Evolutionary conservation across 2,888 invertebrate species (phyloP).

Genomic region (Entomobrya multifasciata): DNA sequence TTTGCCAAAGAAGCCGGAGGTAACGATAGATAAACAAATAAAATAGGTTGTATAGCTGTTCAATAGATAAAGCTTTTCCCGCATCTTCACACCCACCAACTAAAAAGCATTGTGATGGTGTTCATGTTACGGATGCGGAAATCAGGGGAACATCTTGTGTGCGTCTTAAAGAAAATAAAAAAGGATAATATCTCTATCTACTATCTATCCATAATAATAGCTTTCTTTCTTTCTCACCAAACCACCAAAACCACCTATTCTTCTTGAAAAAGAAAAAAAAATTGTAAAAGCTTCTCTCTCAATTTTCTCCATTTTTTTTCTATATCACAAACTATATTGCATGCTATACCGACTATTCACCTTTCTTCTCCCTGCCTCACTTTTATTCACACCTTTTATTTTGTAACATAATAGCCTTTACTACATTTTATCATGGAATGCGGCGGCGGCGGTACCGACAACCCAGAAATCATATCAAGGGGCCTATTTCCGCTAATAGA

Average conservation of each 20-base stretch:
- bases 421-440: slow-evolving; percentile 68
- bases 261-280: too few relatives aligned
- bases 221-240: too few relatives aligned
- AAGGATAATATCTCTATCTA: not conserved
- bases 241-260: slow-evolving; percentile 1
- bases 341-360: too few relatives aligned
- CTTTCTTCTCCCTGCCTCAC: slow-evolving; percentile 37
- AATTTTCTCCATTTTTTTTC: not conserved
- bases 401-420: slow-evolving; percentile 15
- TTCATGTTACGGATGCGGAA: too few relatives aligned
- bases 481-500: slow-evolving; percentile 79
- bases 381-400: slow-evolving; percentile 5
- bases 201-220: slow-evolving; percentile 7
- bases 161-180: slow-evolving; percentile 26
- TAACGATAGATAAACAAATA: slow-evolving; percentile 42
- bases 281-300: too few relatives aligned
- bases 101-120: too few relatives aligned
- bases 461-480: slow-evolving; percentile 78
- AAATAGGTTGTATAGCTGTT: slow-evolving; percentile 39
- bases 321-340: slow-evolving; percentile 61
- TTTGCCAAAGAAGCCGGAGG: too few relatives aligned
- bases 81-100: too few relatives aligned
- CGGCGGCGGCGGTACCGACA: too few relatives aligned
- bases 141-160: slow-evolving; percentile 71
- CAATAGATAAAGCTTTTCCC: slow-evolving; percentile 50